Evolutionary conservation across 2,797 vertebrate genomes (phyloP).

Genomic region (Hyperoplus immaculatus): DNA sequence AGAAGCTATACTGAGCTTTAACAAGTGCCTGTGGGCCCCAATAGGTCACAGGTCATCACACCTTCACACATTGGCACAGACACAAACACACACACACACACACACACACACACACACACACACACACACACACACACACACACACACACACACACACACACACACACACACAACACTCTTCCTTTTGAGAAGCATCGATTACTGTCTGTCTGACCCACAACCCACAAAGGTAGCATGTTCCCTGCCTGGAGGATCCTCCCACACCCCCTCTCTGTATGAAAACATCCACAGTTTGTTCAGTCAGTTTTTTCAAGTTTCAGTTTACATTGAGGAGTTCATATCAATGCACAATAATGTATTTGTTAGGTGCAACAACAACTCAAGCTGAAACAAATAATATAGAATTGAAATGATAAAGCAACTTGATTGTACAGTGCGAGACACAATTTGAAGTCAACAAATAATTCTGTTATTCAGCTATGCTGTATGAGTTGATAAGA

Average conservation of each 20-base stretch:
- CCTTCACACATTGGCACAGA: conserved; percentile 32
- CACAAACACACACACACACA: neutral
- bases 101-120: conserved; percentile 19
- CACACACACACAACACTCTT: conserved; percentile 30
- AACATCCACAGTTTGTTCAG: neutral
- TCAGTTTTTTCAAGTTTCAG: neutral
- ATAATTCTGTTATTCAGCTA: neutral
- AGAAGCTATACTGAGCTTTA: conserved; percentile 67
- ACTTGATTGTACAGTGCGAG: neutral
- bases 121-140: conserved; percentile 24
- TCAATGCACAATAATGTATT: conserved; percentile 1
- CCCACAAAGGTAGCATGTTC: conserved; percentile 17
- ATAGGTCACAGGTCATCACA: conserved; percentile 74
- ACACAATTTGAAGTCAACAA: neutral
- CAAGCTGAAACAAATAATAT: neutral
- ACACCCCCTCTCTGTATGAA: conserved; percentile 24
- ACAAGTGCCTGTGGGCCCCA: conserved; percentile 70
- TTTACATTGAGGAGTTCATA: neutral
- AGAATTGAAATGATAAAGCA: neutral
- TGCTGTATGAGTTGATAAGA: conserved; percentile 14
- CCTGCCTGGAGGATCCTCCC: conserved; percentile 49
- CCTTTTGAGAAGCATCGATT: conserved; percentile 59
- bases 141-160: conserved; percentile 24
- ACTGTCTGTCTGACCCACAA: conserved; percentile 11
- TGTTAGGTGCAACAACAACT: neutral